Evolutionary conservation across 2,888 invertebrate species (phyloP).

Genomic region (Scaptomyza polygonia): DNA sequence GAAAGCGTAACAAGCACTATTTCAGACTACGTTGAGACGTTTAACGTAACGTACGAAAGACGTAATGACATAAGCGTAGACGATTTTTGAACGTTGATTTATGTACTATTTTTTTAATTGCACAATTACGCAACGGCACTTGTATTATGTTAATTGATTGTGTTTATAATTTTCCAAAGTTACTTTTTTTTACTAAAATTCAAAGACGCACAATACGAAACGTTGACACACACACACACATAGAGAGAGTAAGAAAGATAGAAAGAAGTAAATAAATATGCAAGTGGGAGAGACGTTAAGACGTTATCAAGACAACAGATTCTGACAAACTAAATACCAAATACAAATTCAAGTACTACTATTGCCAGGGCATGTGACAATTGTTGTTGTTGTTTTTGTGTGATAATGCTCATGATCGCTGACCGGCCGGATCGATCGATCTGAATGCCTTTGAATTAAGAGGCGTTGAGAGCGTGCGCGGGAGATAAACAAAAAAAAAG

Average conservation of each 20-base stretch:
- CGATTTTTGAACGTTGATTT: slow-evolving; percentile 35
- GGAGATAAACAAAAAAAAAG: slow-evolving; percentile 42
- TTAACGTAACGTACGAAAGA: slow-evolving; percentile 52
- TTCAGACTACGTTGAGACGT: slow-evolving; percentile 37
- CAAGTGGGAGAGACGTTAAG: slow-evolving; percentile 69
- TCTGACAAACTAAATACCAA: slow-evolving; percentile 82
- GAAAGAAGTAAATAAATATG: slow-evolving; percentile 53
- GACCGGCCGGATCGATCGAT: slow-evolving; percentile 28
- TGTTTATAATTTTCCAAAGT: slow-evolving; percentile 10
- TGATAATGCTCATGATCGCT: slow-evolving; percentile 59
- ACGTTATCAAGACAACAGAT: slow-evolving; percentile 84
- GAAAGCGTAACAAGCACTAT: slow-evolving; percentile 66
- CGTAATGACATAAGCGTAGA: slow-evolving; percentile 72
- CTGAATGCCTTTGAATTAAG: slow-evolving; percentile 62
- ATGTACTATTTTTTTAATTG: slow-evolving; percentile 11
- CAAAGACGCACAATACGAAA: slow-evolving; percentile 55
- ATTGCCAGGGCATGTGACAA: slow-evolving; percentile 36
- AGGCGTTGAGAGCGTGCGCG: slow-evolving; percentile 57
- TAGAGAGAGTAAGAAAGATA: slow-evolving; percentile 34
- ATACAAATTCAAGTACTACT: slow-evolving; percentile 23
- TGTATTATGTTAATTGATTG: slow-evolving; percentile 11
- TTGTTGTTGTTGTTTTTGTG: slow-evolving; percentile 18
- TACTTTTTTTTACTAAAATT: slow-evolving; percentile 25
- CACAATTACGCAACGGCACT: slow-evolving; percentile 65
- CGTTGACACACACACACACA: slow-evolving; percentile 52